Evolutionary conservation across 2,888 invertebrate species (phyloP), one percentile per base, ranked within the genome.

Genomic region (Pammene fasciana): DNA sequence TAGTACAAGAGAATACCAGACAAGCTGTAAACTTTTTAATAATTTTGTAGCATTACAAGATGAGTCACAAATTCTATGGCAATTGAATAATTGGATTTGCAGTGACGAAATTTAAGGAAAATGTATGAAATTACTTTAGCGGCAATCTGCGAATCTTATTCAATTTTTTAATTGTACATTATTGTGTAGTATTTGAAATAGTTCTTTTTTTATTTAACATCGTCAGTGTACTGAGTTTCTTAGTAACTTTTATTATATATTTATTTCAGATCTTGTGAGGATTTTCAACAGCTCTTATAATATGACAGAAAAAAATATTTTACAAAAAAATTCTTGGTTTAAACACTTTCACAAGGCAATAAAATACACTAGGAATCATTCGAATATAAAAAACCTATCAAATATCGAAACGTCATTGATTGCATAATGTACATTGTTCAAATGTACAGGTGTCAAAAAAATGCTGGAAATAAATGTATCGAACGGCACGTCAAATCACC

Each of bases 41-140:
- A 64, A 52, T 68, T 57, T 59, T 38, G 57, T 45, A 38, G 52
- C 45, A 68, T 68, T 64, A 68, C 64, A 64, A 68, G 50, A 68
- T 68, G 57, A 50, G 57, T 10, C 38, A 52, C 45, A 52, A 57
- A 52, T 62, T 68, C 43, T 34, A 50, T 18, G 16, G 57, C n/a
- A 57, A 68, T 52, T 68, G 43, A 45, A 52, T 59, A 65, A 65
- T 65, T 65, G 64, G 52, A 50, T 64, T 57, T 65, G 34, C 59
- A 13, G n/a, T 11, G 13, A 11, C 36, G 45, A 38, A 50, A 34
- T 36, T 46, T 16, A 13, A 50, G 41, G 18, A 3, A 41, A 62
- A 41, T 18, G 14, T 48, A 60, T 48, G 11, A 36, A 60, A 36
- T 60, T 48, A 60, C 18, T 48, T 34, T 34, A 54, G 38, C 38